Base-by-base conservation (phyloP, 2,797 vertebrate genomes). In the Poeciliopsis presidionis region DNA sequence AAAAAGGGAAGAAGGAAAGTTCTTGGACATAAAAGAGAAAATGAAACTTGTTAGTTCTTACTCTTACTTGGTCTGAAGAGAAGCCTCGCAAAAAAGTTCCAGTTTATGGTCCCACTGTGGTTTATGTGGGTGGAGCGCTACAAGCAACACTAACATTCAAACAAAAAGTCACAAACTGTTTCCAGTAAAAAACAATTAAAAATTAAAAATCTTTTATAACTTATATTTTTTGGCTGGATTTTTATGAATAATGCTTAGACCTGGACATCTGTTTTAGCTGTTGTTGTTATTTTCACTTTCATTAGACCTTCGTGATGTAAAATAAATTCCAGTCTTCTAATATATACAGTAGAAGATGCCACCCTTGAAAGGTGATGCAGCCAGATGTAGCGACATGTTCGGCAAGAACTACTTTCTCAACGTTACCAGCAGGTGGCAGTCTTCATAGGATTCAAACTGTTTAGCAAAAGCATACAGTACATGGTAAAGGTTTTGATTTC, bases 281-380 rank as follows among this genome's bases (percentile, higher is more conserved):
- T 45, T 39, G 39, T 59, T 28, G 73, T 61, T 89, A 77, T 87
- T 77, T 92, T 84, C 77, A 86, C 83, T 89, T 86, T 88, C 81
- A 88, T 91, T 86, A 86, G 82, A 91, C 84, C 76, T 89, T 83
- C 80, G 88, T 88, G 91, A 93, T 92, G 92, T 91, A 91, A 92
- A 94, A 92, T 91, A 92, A 93, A 93, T 89, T 84, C 87, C 90
- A 92, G 91, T 91, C 89, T 94, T 86, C 90, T 86, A 90, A 77
- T 93, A 93, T 92, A 36, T 92, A 91, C 88, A 92, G 86, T 86
- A 88, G 81, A 82, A 87, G 90, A 88, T 80, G 77, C 86, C 88
- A 69, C 81, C 75, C 75, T 82, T 84, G 39, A 59, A 73, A 75
- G 78, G 79, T 70, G 70, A 84, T 87, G 87, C 88, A 88, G 84